phyloP scores from a whole-genome alignment of 2,888 invertebrate genomes.

The Mantis religiosa region DNA sequence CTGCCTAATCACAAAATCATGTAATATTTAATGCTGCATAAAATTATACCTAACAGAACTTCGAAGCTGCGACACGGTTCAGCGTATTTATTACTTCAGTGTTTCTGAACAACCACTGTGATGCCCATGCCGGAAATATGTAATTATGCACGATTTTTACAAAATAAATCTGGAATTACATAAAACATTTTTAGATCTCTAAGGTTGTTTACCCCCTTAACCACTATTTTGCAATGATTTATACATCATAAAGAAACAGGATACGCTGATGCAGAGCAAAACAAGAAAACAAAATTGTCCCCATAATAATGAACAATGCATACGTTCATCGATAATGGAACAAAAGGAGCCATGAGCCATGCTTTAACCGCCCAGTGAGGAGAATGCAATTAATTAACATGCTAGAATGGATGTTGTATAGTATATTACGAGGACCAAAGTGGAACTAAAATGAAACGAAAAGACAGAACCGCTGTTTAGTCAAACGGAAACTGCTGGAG shows the following conservation, averaged over 20 bases:
- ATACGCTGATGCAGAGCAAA: neutral
- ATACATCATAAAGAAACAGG: neutral
- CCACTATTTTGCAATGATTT: no score
- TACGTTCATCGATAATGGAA: neutral
- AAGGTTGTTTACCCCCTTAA: no score
- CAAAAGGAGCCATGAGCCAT: neutral
- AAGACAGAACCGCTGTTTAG: neutral
- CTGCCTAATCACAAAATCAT: no score
- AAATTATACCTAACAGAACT: no score
- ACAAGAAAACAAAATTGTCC: neutral
- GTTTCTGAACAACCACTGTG: no score
- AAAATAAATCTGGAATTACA: no score
- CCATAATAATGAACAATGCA: neutral
- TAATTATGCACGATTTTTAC: no score
- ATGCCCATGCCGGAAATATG: no score
- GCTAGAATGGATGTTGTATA: neutral
- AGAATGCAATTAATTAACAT: neutral
- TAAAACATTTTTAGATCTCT: no score
- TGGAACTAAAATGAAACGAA: neutral
- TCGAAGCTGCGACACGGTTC: no score
- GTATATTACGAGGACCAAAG: neutral
- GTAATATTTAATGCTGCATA: no score
- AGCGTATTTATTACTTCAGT: no score
- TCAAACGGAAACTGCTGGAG: neutral
- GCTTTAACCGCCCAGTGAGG: neutral